phyloP scores from a whole-genome alignment of 1,140 invertebrate genomes.

The Orius insidiosus region DNA sequence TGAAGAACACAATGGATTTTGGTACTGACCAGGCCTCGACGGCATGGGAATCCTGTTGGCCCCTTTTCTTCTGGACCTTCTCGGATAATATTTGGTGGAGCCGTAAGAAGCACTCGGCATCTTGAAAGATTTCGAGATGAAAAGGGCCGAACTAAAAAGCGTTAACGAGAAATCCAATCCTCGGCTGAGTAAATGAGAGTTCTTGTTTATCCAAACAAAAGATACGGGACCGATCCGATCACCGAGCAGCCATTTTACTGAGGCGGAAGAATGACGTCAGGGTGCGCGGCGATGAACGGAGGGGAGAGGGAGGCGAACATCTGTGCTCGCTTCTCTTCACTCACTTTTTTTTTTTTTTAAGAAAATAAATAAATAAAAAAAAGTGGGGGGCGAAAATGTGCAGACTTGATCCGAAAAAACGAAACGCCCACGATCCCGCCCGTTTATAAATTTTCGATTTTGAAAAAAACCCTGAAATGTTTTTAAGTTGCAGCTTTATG shows the following conservation, averaged over 20 bases:
- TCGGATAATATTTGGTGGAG: conserved; percentile 67
- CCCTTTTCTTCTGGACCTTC: conserved; percentile 68
- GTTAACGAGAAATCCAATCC: not conserved
- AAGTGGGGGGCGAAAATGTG: too few species aligned
- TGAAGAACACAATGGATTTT: conserved; percentile 15
- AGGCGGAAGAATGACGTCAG: conserved; percentile 14
- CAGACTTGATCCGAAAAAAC: too few species aligned
- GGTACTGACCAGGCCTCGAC: conserved; percentile 51
- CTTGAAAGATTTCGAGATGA: conserved; percentile 26
- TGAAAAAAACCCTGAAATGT: too few species aligned
- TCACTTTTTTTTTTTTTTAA: too few species aligned
- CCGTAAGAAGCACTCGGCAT: conserved; percentile 83
- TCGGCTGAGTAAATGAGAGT: conserved; percentile 4
- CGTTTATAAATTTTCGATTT: too few species aligned
- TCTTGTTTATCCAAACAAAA: not conserved
- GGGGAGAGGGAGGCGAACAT: too few species aligned
- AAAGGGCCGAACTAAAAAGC: not conserved
- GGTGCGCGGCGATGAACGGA: too few species aligned
- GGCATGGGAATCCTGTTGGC: conserved; percentile 66
- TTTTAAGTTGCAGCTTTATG: too few species aligned
- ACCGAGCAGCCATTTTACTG: conserved; percentile 12
- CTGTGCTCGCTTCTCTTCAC: too few species aligned
- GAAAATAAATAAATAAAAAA: too few species aligned
- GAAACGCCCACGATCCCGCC: too few species aligned
- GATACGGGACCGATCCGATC: conserved; percentile 8